Conservation (phyloP, 2,797 vertebrate genomes). For the Gallinago stenura region DNA sequence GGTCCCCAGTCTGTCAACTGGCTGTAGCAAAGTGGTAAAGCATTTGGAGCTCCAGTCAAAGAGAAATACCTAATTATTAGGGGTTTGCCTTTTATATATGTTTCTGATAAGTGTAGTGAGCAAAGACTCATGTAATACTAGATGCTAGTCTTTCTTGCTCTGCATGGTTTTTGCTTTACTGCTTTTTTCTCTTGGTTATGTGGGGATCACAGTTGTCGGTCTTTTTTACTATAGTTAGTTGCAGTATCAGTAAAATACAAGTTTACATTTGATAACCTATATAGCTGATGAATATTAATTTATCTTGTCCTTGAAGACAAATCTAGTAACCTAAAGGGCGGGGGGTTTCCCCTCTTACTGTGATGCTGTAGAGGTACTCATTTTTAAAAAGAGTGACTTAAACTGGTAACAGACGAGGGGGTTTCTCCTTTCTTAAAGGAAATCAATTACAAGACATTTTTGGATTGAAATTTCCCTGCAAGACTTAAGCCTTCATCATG, state of each 20-base stretch:
- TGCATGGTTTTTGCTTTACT: rapidly evolving
- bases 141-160: not conserved
- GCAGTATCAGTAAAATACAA: not conserved
- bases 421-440: not conserved
- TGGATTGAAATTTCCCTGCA: not conserved
- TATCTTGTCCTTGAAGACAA: not conserved
- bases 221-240: not conserved
- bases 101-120: not conserved
- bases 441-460: not conserved
- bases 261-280: not conserved
- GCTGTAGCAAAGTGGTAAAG: not conserved
- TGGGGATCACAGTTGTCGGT: not conserved
- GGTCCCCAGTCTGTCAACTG: not conserved
- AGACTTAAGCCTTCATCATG: not conserved
- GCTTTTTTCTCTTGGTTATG: rapidly evolving
- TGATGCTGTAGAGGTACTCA: not conserved
- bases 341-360: not conserved
- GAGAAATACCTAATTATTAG: not conserved
- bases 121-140: rapidly evolving
- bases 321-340: not conserved
- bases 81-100: rapidly evolving
- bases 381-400: not conserved
- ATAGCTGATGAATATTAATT: not conserved
- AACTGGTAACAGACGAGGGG: not conserved
- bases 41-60: not conserved